Evolutionary conservation across 2,888 invertebrate species (phyloP).

Genomic region (Luffia ferchaultella): DNA sequence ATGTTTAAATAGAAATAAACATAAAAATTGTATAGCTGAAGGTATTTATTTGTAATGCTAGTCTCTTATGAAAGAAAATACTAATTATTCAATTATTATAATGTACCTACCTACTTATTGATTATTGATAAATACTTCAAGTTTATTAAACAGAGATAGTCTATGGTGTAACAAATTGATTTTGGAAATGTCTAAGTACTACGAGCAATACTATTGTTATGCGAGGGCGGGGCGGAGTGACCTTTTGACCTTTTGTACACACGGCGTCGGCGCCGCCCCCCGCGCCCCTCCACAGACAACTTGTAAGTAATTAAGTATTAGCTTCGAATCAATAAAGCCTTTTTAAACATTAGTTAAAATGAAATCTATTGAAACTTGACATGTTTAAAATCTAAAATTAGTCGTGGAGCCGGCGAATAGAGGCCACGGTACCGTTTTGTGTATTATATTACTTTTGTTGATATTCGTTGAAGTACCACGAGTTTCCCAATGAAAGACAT

Average conservation of each 20-base stretch:
- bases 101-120: slow-evolving; percentile 67
- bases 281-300: not conserved
- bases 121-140: slow-evolving; percentile 66
- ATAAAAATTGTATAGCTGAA: slow-evolving; percentile 66
- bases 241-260: slow-evolving; percentile 6
- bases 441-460: slow-evolving; percentile 55
- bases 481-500: slow-evolving; percentile 64
- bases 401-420: slow-evolving; percentile 59
- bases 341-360: slow-evolving; percentile 56
- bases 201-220: slow-evolving; percentile 8
- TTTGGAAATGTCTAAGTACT: slow-evolving; percentile 52
- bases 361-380: slow-evolving; percentile 59
- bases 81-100: slow-evolving; percentile 67
- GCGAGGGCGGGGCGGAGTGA: not conserved
- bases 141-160: slow-evolving; percentile 63
- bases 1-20: slow-evolving; percentile 61
- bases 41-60: slow-evolving; percentile 67
- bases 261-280: slow-evolving; percentile 14
- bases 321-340: slow-evolving; percentile 65
- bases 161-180: slow-evolving; percentile 63
- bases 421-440: slow-evolving; percentile 53
- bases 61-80: slow-evolving; percentile 66
- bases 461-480: slow-evolving; percentile 54
- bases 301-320: slow-evolving; percentile 65
- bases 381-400: slow-evolving; percentile 49